Evolutionary conservation across 1,140 invertebrate species (phyloP).

Genomic region (Pomacea maculata): DNA sequence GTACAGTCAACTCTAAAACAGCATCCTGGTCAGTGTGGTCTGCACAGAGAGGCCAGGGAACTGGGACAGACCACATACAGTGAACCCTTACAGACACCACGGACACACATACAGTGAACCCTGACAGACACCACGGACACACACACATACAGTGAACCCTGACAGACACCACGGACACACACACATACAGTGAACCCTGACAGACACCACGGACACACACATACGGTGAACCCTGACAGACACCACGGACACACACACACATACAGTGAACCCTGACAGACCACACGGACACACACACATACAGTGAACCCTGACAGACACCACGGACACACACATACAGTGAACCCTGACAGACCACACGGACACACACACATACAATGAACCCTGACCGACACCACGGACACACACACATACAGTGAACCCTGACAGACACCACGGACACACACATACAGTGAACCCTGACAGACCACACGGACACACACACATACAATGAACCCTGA

Average conservation of each 20-base stretch:
- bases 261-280: too few species aligned
- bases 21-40: background rate
- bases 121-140: background rate
- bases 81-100: background rate
- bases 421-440: too few species aligned
- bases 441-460: too few species aligned
- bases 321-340: background rate
- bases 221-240: too few species aligned
- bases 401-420: background rate
- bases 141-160: background rate
- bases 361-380: background rate
- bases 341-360: background rate
- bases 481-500: too few species aligned
- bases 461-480: background rate
- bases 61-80: background rate
- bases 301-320: background rate
- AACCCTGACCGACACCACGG: background rate
- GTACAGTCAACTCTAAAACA: background rate
- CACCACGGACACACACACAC: too few species aligned
- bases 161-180: background rate
- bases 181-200: background rate
- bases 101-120: too few species aligned
- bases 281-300: background rate
- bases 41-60: too few species aligned
- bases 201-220: background rate